Percentiles rank a stretch among this genome's conserved stretches.
Conservation (phyloP, 2,113 vertebrate species). For the Neopipo cinnamomea region DNA sequence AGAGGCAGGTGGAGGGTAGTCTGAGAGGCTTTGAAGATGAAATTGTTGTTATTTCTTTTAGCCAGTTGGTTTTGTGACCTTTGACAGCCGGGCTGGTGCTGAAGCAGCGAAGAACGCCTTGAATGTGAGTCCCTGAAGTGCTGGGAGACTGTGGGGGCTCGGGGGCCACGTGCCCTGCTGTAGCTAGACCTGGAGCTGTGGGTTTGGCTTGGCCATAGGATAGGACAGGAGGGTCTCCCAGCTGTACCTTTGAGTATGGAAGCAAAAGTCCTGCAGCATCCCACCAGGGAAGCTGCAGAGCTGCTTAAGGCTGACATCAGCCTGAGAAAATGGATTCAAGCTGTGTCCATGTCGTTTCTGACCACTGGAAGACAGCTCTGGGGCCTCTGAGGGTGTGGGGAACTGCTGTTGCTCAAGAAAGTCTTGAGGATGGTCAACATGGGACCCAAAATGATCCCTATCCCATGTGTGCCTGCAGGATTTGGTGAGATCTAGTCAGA, state of each 20-base stretch:
- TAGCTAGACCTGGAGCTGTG: neutral
- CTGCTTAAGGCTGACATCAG: neutral
- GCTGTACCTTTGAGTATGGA: neutral
- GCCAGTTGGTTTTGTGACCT: conserved; percentile 99
- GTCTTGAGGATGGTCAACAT: neutral
- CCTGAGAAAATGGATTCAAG: neutral
- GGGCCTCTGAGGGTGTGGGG: neutral
- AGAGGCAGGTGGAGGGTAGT: neutral
- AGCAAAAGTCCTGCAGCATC: neutral
- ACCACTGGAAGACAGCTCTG: neutral
- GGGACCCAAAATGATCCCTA: neutral
- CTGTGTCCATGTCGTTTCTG: neutral
- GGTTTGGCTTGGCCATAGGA: neutral
- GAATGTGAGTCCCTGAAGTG: conserved; percentile 83
- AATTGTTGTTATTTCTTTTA: conserved; percentile 61
- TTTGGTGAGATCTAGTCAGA: neutral
- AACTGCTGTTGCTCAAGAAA: neutral
- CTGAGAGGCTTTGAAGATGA: neutral
- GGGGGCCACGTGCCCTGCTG: accelerated
- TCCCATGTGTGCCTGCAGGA: neutral
- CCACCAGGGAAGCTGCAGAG: neutral
- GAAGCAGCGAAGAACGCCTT: conserved; percentile 96
- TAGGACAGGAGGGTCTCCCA: neutral
- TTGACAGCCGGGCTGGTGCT: conserved; percentile 93
- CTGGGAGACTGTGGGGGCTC: accelerated